Conservation (phyloP, 2,888 invertebrate genomes). For the Pristionchus entomophagus region DNA sequence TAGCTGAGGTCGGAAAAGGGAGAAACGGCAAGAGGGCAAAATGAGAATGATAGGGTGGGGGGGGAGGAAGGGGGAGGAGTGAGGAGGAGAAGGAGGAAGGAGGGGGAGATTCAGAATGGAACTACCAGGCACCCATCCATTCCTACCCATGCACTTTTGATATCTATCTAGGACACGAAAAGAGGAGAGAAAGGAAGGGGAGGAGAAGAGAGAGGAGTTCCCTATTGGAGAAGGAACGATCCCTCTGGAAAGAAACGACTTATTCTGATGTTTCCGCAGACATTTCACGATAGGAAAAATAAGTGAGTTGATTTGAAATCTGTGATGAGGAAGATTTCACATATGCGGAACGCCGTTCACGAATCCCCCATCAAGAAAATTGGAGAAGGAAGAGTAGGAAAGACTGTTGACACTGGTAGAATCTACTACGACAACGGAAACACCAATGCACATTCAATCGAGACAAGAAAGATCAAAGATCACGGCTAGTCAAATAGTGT, state of each 20-base stretch:
- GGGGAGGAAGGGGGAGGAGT: constrained; percentile 11
- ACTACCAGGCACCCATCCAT: background rate
- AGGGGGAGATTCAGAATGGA: constrained; percentile 8
- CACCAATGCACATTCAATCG: too few species aligned
- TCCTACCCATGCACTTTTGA: constrained; percentile 13
- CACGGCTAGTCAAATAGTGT: background rate
- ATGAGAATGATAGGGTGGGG: background rate
- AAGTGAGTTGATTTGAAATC: background rate
- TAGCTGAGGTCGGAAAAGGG: background rate
- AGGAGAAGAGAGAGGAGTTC: background rate
- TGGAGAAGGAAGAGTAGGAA: background rate
- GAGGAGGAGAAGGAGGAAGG: constrained; percentile 20
- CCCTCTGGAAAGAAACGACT: background rate
- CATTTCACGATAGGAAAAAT: background rate
- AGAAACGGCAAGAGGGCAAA: background rate
- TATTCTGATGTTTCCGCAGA: background rate
- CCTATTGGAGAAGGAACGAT: background rate
- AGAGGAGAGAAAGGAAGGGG: background rate
- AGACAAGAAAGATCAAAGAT: background rate
- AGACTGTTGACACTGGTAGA: too few species aligned
- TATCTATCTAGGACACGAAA: background rate
- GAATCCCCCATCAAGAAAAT: background rate
- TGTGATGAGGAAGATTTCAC: background rate
- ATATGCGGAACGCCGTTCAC: background rate
- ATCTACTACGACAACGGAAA: too few species aligned